Evolutionary conservation across 1,140 invertebrate species (phyloP).

Genomic region (Leptoteleia sp.): DNA sequence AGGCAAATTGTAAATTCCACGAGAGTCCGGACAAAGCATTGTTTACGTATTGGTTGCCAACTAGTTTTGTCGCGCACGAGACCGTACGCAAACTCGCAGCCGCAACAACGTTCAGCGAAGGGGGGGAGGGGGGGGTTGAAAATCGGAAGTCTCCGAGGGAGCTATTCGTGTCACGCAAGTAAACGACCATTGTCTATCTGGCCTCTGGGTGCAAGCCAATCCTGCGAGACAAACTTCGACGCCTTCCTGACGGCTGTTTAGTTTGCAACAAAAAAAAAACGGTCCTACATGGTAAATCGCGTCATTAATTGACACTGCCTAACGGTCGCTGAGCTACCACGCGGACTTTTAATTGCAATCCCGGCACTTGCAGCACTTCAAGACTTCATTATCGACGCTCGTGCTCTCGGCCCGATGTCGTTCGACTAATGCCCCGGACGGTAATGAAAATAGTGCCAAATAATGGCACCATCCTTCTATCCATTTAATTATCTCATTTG

Average conservation of each 20-base stretch:
- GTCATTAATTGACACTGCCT: constrained; percentile 52
- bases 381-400: constrained; percentile 45
- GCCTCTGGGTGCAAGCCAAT: constrained; percentile 50
- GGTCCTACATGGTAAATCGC: constrained; percentile 49
- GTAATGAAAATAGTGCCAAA: no score
- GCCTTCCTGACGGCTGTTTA: constrained; percentile 57
- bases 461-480: no score
- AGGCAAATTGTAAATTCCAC: neutral
- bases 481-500: no score
- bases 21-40: constrained; percentile 14
- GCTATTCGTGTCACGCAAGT: constrained; percentile 42
- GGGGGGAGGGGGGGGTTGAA: constrained; percentile 9
- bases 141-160: constrained; percentile 28
- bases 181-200: constrained; percentile 46
- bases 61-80: constrained; percentile 64
- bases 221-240: constrained; percentile 39
- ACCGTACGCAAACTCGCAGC: neutral
- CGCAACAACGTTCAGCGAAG: no score
- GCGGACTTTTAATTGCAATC: constrained; percentile 39
- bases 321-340: constrained; percentile 27
- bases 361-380: constrained; percentile 50
- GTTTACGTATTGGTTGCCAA: constrained; percentile 63
- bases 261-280: constrained; percentile 34
- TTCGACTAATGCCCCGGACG: neutral
- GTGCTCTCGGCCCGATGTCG: constrained; percentile 6